Percentiles rank a stretch among this genome's conserved stretches.
These are phyloP conservation scores for Altica lythri DNA, from an alignment of 2,888 invertebrate species.

Conservation along the genomic window DNA sequence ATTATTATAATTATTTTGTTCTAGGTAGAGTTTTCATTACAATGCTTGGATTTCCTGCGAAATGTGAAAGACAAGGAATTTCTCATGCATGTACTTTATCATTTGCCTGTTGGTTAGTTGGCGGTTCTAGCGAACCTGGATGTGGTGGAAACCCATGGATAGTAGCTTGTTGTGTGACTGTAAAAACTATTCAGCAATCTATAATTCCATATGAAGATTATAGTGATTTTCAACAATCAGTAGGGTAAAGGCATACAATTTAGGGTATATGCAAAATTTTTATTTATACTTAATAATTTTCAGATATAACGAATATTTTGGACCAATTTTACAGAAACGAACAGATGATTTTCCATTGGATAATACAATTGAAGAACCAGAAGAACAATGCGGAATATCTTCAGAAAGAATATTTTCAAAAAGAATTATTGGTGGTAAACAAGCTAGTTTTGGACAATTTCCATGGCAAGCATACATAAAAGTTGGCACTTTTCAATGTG, in stretches of 20 bases:
- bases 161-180: conserved; percentile 71
- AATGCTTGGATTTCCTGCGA: conserved; percentile 64
- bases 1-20: conserved; percentile 1
- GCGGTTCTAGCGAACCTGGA: conserved; percentile 69
- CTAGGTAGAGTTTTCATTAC: conserved; percentile 61
- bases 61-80: conserved; percentile 63
- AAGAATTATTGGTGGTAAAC: conserved; percentile 80
- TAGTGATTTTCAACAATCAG: conserved; percentile 31
- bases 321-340: conserved; percentile 46
- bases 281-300: conserved; percentile 9
- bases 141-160: conserved; percentile 73
- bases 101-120: conserved; percentile 76
- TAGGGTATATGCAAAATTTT: not conserved
- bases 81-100: conserved; percentile 71
- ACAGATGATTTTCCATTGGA: conserved; percentile 51
- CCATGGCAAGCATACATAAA: conserved; percentile 88
- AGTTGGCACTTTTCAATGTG: conserved; percentile 81
- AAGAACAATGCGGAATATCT: conserved; percentile 72
- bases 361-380: conserved; percentile 38
- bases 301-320: conserved; percentile 38
- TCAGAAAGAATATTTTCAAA: conserved; percentile 65
- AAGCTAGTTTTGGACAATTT: conserved; percentile 77
- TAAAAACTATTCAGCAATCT: conserved; percentile 40
- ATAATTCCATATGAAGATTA: conserved; percentile 13
- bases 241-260: conserved; percentile 35